Evolutionary conservation across 2,888 invertebrate genomes (phyloP), one percentile per base, ranked within the genome.

Genomic region (Eurytoma adleriae): DNA sequence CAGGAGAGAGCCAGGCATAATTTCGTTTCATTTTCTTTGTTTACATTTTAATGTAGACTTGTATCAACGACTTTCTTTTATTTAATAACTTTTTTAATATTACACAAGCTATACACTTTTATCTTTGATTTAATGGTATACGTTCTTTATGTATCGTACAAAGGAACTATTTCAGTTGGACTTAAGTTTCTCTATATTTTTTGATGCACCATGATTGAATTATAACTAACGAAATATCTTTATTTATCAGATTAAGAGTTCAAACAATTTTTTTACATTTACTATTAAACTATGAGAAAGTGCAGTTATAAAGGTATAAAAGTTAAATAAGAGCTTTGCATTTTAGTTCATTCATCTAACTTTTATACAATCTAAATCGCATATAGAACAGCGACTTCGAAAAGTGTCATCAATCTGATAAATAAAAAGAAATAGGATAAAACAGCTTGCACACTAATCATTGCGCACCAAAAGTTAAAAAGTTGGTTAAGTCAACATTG

Each of bases 1-100:
- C 87, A 88, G 87, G 89, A 90, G 88, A 89, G 86, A 85, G 86
- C 83, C 76, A 79, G 82, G 79, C 73, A 81, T 70, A 56, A 78
- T 78, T 82, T 76, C 54, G 52, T 72, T 81, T 69, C 59, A 54
- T 77, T 57, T 79, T 70, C 57, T 48, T 72, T 67, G 76, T 56
- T 61, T 67, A 13, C 30, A 30, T 52, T 78, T 67, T 62, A 64
- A 52, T 48, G 56, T 14, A 71, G 4, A 73, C 77, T 77, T 79
- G 77, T 30, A 77, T 77, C 77, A 79, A 82, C 77, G 82, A 79
- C 82, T 79, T 5, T 67, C 69, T 50, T 72, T 66, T 27, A 18
- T 56, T 40, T 24, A 40, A 76, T 62, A 67, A 40, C 71, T 72
- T 24, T 40, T 78, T 76, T 24, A 18, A 48, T 72, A 72, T 78